Evolutionary conservation across 1,140 invertebrate species (phyloP), one percentile per base, ranked within the genome.

Genomic region (Cheumatopsyche charites): DNA sequence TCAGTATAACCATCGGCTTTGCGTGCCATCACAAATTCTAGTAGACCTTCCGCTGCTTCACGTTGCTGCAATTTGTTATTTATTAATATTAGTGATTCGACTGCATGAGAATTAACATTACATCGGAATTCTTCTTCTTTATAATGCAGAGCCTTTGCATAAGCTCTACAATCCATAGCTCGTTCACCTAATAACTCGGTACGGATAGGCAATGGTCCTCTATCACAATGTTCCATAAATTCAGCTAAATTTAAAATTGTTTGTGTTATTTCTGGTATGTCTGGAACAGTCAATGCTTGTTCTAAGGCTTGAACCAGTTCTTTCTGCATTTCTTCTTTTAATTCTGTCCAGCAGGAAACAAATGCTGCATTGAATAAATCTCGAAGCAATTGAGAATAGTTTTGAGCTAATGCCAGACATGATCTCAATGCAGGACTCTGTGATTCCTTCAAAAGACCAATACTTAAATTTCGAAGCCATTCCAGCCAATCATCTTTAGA

Each of bases 211-310:
- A 99, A 82, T 0, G 95, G 93, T 13, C 97, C 96, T 71, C 95
- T 95, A 79, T 99, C 98, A 80, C 96, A 99, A 79, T 99, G 98
- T 78, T 99, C 98, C 95, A 99, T 98, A 78, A 99, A 99, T 83
- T 99, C 98, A 0, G 97, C 97, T 25, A 99, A 84, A 84, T 99
- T 99, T 1, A 99, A 84, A 70, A 99, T 93, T 0, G 97, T 97
- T 79, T 99, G 97, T 0, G 97, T 98, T 29, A 99, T 92, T 82
- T 99, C 98, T 0, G 97, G 94, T 62, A 98, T 89, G 79, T 98
- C 96, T 12, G 96, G 95, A 0, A 95, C 93, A 55, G 91, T 92
- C 0, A 99, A 80, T 0, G 97, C 97, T 80, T 96, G 91, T 77
- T 96, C 91, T 0, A 99, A 80, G 6, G 92, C 94, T 62, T 90